phyloP scores from a whole-genome alignment of 2,797 vertebrate species.

The Stomatorhinus walkeri region DNA sequence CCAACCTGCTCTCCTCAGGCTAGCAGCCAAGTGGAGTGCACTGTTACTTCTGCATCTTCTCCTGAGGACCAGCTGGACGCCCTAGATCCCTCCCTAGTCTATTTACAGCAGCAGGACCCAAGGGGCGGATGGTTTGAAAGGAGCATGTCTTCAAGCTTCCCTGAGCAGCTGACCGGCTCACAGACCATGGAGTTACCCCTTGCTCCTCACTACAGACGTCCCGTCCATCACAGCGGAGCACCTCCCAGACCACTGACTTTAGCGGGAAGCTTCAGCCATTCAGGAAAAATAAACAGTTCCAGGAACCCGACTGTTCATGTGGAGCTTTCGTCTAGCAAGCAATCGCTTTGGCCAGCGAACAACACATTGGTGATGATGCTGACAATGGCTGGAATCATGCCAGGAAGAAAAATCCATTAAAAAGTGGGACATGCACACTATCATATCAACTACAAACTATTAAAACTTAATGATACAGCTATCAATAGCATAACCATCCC shows the following conservation, averaged over 20 bases:
- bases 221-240: not conserved
- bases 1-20: not conserved
- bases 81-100: too few relatives aligned
- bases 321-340: not conserved
- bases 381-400: too few relatives aligned
- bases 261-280: not conserved
- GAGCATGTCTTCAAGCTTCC: not conserved
- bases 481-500: conserved; percentile 32
- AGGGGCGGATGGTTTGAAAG: not conserved
- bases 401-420: not conserved
- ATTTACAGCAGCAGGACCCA: not conserved
- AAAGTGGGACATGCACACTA: not conserved
- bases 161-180: not conserved
- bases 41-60: not conserved
- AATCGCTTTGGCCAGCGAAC: not conserved
- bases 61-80: not conserved
- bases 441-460: not conserved
- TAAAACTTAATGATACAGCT: conserved; percentile 4
- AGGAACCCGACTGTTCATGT: not conserved
- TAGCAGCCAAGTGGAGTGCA: conserved; percentile 7
- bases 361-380: not conserved
- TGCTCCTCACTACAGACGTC: not conserved
- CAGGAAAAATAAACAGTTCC: not conserved
- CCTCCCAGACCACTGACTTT: not conserved
- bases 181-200: not conserved